These are phyloP conservation scores for Schizaphis graminum DNA, from an alignment of 2,888 invertebrate species.

Conservation along the genomic window DNA sequence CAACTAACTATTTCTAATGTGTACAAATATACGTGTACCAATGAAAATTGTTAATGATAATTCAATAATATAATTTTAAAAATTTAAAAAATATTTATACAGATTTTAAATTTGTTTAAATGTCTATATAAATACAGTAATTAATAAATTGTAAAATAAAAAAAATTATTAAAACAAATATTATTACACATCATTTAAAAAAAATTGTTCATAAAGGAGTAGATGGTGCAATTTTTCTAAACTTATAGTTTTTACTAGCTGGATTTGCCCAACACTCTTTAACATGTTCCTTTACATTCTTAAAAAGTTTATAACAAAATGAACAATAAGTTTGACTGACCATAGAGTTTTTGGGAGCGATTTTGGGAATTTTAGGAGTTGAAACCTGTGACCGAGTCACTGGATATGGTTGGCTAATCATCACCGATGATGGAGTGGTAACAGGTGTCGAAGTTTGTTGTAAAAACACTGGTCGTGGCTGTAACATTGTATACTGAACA, in stretches of 20 bases:
- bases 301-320: slow-evolving; percentile 42
- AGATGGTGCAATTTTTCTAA: slow-evolving; percentile 61
- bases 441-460: slow-evolving; percentile 41
- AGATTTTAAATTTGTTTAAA: not conserved
- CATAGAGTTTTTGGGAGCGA: slow-evolving; percentile 4
- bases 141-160: not conserved
- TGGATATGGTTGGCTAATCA: slow-evolving; percentile 52
- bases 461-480: slow-evolving; percentile 51
- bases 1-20: not conserved
- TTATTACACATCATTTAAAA: not conserved
- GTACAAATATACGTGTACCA: not conserved
- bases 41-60: not conserved
- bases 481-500: slow-evolving; percentile 59
- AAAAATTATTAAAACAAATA: not conserved
- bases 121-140: not conserved
- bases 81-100: not conserved
- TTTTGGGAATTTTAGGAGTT: slow-evolving; percentile 16
- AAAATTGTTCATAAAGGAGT: not conserved
- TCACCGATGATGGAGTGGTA: slow-evolving; percentile 21
- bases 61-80: not conserved
- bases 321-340: slow-evolving; percentile 22
- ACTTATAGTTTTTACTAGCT: slow-evolving; percentile 45
- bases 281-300: slow-evolving; percentile 38
- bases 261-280: slow-evolving; percentile 55
- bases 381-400: slow-evolving; percentile 16